Base-by-base conservation (phyloP, 2,888 invertebrate genomes). In the Chalcis sispes region DNA sequence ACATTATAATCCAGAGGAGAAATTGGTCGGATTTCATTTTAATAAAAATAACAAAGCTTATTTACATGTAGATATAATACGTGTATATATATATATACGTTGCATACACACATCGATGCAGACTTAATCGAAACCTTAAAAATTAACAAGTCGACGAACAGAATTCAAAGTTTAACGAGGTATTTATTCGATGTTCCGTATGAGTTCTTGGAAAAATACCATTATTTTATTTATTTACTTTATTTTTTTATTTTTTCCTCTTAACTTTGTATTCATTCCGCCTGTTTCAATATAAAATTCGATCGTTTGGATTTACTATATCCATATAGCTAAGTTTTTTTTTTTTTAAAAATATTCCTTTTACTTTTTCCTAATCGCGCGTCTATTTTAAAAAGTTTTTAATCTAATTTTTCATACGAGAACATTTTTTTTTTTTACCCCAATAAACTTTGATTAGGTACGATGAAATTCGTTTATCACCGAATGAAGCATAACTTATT, bases 31-130 rank as follows among this genome's bases (percentile, higher is more conserved):
- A 66, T 40, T 59, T 46, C n/a, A 56, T 7, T 4, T 64, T 50
- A 65, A 66, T 56, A 54, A 77, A 70, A 62, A 69, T 64, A 72
- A 54, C 50, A 13, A 61, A 66, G 70, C 69, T 77, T 76, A 62
- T 71, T 69, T 69, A 58, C 62, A 64, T 59, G 52, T 59, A 20
- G 71, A 70, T 64, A 70, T 23, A 58, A 18, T 36, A 50, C 46
- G 18, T 65, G 46, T 50, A 48, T 36, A 36, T 36, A 59, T 46
- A 59, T 59, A 59, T 56, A 59, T 70, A 10, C 13, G 29, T 40
- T 27, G 65, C 65, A 27, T 65, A 36, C 54, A 54, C 69, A 10
- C 32, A 25, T 46, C 18, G n/a, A 52, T 52, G 52, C 40, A 54
- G 18, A 42, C 54, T 54, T 54, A 54, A 54, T 66, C 18, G 36